Evolutionary conservation across 2,113 vertebrate species (phyloP), one percentile per base, ranked within the genome.

Genomic region (Henicopernis longicauda): DNA sequence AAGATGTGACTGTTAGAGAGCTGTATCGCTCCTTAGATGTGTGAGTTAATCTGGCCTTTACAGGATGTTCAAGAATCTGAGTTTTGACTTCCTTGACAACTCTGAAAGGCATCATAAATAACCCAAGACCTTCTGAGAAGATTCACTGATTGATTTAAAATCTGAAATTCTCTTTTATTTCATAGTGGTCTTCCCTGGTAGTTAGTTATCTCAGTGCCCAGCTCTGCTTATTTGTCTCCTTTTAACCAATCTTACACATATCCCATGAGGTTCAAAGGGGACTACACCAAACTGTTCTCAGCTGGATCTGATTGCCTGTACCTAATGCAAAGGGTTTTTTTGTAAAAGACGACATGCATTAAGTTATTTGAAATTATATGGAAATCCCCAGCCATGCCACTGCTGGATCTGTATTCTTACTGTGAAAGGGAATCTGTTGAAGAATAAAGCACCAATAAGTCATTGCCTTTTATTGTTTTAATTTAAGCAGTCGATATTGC

Each of bases 401-500:
- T 62, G 47, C 65, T 47, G 38, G 42, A 16, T 40, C 70, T 6
- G 4, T 50, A 7, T 36, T 45, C 58, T 67, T 61, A 5, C 34
- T 54, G 40, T 5, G 3, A 45, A 47, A 40, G 49, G n/a, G 34
- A 54, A 36, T 49, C 29, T 19, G 34, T 61, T 38, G 58, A 29
- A 36, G 40, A 65, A 25, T 9, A 29, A 47, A 91, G 44, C 31
- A 6, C 10, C 23, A 11, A 7, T 5, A 49, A 57, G 49, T 17
- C 18, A 6, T 38, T 62, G 47, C 67, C 70, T 59, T 49, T 11
- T 44, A 7, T 23, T 42, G 47, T 22, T 71, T 16, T 1, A 16
- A 40, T 76, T 25, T 42, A 59, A 65, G 44, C 36, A 50, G 81
- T 73, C 0, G 0, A 1, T 69, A 3, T 6, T 4, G 13, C 61